Conservation (phyloP, 2,113 vertebrate species). For the Austrofundulus limnaeus region DNA sequence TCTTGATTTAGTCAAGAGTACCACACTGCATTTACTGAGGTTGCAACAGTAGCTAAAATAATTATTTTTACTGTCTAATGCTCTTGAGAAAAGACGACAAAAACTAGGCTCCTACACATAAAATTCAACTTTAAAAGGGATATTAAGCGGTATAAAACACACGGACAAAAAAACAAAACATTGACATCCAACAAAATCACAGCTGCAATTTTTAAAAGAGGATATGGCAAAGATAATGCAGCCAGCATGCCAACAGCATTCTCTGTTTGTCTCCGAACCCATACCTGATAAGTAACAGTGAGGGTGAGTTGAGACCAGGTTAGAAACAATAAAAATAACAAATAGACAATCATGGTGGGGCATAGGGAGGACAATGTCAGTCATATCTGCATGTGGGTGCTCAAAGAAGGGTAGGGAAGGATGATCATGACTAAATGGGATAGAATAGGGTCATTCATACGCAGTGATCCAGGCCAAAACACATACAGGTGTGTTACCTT, state of each 20-base stretch:
- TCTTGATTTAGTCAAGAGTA: background rate
- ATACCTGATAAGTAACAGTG: conserved; percentile 26
- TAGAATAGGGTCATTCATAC: conserved; percentile 27
- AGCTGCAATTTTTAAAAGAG: conserved; percentile 17
- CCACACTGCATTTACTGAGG: background rate
- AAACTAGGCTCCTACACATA: background rate
- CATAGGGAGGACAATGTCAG: conserved; percentile 13
- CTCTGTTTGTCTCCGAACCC: conserved; percentile 33
- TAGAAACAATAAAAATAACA: conserved; percentile 3
- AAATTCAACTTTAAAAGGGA: conserved; percentile 14
- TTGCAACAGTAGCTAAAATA: background rate
- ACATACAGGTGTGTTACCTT: conserved; percentile 15
- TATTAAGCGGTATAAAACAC: conserved; percentile 8
- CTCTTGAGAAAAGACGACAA: background rate
- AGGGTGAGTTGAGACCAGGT: conserved; percentile 21
- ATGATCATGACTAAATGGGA: conserved; percentile 17
- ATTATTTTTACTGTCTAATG: too few relatives aligned
- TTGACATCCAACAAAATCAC: background rate
- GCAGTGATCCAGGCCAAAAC: background rate
- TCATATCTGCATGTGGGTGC: conserved; percentile 9
- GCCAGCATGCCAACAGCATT: conserved; percentile 69
- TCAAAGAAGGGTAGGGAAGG: conserved; percentile 8
- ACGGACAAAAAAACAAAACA: conserved; percentile 21
- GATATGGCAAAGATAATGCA: conserved; percentile 27
- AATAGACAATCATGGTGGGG: conserved; percentile 14